Evolutionary conservation across 2,797 vertebrate species (phyloP).

Genomic region (Thripadectes ignobilis): DNA sequence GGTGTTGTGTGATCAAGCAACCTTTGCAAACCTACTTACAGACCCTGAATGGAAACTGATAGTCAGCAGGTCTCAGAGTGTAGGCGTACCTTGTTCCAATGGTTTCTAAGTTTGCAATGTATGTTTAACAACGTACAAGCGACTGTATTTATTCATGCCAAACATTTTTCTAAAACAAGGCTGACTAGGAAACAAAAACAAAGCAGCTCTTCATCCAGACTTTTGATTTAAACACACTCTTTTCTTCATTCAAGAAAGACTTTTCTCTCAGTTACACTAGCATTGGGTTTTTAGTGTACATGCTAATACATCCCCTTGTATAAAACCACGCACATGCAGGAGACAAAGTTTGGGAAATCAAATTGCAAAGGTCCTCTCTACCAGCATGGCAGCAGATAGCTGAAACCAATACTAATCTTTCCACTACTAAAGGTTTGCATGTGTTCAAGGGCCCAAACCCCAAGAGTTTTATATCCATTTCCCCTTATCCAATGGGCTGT

Average conservation of each 20-base stretch:
- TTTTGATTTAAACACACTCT: neutral
- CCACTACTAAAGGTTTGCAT: fast-evolving
- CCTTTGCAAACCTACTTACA: neutral
- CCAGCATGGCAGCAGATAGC: neutral
- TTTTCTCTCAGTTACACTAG: neutral
- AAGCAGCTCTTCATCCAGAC: neutral
- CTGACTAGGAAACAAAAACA: neutral
- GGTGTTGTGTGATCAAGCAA: neutral
- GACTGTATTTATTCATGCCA: neutral
- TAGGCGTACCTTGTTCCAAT: neutral
- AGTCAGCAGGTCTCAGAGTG: neutral
- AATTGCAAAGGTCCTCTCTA: neutral
- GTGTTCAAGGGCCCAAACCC: neutral
- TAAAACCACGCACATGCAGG: neutral
- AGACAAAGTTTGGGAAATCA: neutral
- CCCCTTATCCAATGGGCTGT: neutral
- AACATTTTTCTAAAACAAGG: neutral
- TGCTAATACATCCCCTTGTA: neutral
- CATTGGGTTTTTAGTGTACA: neutral
- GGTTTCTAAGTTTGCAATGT: neutral
- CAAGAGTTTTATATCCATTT: neutral
- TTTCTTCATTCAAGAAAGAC: neutral
- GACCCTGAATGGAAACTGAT: neutral
- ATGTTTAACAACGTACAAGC: neutral
- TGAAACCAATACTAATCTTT: neutral